These are phyloP conservation scores for Archips crataeganus DNA, from an alignment of 2,888 invertebrate species.

Conservation along the genomic window DNA sequence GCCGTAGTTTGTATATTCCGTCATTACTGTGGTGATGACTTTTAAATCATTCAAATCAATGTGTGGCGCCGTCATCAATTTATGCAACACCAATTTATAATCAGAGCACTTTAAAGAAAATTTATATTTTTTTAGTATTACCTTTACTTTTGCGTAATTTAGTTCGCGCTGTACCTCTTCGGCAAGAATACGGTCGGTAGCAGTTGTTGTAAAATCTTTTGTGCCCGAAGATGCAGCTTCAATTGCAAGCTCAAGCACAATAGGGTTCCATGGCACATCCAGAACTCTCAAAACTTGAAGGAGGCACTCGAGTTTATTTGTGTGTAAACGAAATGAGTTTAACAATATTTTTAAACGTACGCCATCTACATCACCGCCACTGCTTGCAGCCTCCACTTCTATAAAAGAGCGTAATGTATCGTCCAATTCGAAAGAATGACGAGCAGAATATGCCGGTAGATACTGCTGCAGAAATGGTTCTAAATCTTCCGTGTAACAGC, in stretches of 20 bases:
- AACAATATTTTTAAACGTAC: conserved; percentile 70
- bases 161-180: conserved; percentile 77
- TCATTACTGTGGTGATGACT: conserved; percentile 67
- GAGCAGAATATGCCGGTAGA: conserved; percentile 72
- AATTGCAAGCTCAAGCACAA: conserved; percentile 67
- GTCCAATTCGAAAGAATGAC: conserved; percentile 76
- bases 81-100: conserved; percentile 73
- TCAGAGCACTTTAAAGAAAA: conserved; percentile 73
- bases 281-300: conserved; percentile 75
- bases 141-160: conserved; percentile 77
- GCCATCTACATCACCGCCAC: conserved; percentile 76
- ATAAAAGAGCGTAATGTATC: conserved; percentile 72
- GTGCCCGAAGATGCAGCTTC: conserved; percentile 65
- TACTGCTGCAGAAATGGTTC: conserved; percentile 71
- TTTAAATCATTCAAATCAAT: conserved; percentile 73
- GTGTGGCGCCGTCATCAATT: conserved; percentile 62
- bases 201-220: conserved; percentile 73
- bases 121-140: conserved; percentile 79
- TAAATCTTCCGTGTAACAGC: conserved; percentile 82
- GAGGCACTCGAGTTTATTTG: conserved; percentile 72
- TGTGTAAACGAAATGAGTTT: conserved; percentile 67
- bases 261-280: conserved; percentile 76
- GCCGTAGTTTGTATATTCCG: conserved; percentile 64
- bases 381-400: conserved; percentile 73
- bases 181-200: conserved; percentile 66